Conservation (phyloP, 2,113 vertebrate genomes). For the Antechinus flavipes region DNA sequence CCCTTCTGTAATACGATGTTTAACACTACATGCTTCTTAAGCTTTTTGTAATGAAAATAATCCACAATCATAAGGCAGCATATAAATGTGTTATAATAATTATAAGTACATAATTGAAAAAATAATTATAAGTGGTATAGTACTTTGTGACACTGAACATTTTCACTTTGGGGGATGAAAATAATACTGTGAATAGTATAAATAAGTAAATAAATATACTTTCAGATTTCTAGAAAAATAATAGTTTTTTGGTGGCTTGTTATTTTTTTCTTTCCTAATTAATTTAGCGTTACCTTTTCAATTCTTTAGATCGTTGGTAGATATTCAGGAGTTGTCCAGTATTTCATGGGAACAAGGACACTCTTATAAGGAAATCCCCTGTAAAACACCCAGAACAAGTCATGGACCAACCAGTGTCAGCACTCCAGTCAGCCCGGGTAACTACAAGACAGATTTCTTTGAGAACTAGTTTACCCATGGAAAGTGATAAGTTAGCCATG, state of each 20-base stretch:
- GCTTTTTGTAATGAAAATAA: not conserved
- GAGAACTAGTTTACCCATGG: not conserved
- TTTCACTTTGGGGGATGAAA: not conserved
- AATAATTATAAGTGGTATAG: not conserved
- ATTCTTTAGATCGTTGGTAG: conserved; percentile 81
- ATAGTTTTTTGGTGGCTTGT: not conserved
- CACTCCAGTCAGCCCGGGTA: conserved; percentile 85
- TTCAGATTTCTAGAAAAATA: not conserved
- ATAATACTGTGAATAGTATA: not conserved
- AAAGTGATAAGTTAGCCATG: not conserved
- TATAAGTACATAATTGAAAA: not conserved
- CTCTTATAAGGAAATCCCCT: conserved; percentile 45
- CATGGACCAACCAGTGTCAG: conserved; percentile 79
- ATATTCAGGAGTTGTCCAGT: conserved; percentile 87
- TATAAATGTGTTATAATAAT: not conserved
- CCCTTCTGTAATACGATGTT: not conserved
- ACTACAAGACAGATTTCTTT: not conserved
- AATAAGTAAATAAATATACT: not conserved
- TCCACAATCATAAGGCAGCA: not conserved
- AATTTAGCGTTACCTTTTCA: conserved; percentile 43
- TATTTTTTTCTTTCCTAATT: conserved; percentile 55
- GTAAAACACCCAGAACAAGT: conserved; percentile 68
- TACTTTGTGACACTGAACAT: not conserved
- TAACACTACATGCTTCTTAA: not conserved
- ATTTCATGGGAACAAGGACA: conserved; percentile 79